phyloP scores from a whole-genome alignment of 2,797 vertebrate species.

The Pangasius macronema region DNA sequence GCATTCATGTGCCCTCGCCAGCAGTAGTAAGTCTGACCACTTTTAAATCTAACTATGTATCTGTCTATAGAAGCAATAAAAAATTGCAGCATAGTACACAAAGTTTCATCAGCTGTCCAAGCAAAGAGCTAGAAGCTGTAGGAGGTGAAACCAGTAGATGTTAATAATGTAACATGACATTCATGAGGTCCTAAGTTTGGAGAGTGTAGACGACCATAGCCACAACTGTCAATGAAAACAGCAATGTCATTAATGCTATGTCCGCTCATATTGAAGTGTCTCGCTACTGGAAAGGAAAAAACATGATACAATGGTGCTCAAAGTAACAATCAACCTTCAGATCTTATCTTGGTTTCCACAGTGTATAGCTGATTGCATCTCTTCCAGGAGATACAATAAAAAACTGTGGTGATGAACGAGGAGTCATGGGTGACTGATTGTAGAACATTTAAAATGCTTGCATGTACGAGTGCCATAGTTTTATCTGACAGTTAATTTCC shows the following conservation, averaged over 20 bases:
- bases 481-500: neutral
- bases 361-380: neutral
- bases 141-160: neutral
- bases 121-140: neutral
- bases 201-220: neutral
- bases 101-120: neutral
- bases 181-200: neutral
- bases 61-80: no score
- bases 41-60: neutral
- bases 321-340: neutral
- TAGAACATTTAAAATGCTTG: neutral
- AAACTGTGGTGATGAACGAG: neutral
- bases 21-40: constrained; percentile 86
- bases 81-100: neutral
- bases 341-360: neutral
- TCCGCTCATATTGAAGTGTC: neutral
- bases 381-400: neutral
- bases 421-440: neutral
- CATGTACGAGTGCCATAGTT: no score
- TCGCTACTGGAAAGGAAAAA: neutral
- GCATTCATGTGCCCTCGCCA: constrained; percentile 97
- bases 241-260: neutral
- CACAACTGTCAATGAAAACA: neutral
- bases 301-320: neutral
- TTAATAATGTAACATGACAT: neutral